Evolutionary conservation across 2,113 vertebrate genomes (phyloP).

Genomic region (Nesospiza acunhae): DNA sequence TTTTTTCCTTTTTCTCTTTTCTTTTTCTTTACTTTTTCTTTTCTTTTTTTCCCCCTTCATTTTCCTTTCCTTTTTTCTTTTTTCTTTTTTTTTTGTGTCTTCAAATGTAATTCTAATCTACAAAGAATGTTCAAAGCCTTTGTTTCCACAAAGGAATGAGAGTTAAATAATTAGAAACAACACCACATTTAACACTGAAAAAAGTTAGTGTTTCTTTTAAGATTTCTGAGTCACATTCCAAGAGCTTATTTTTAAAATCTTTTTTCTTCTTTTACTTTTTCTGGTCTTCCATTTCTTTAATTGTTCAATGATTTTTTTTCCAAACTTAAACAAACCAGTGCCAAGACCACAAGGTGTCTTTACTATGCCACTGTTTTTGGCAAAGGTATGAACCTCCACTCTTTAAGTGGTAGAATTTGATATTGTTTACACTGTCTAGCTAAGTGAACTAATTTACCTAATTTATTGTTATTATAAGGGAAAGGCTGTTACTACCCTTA

Average conservation of each 20-base stretch:
- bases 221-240: background rate
- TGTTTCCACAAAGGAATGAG: background rate
- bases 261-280: background rate
- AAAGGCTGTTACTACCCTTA: background rate
- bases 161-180: background rate
- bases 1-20: rapidly evolving
- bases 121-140: background rate
- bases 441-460: background rate
- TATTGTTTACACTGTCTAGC: background rate
- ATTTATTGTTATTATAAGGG: background rate
- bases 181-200: background rate
- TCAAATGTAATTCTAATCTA: background rate
- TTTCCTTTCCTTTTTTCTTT: rapidly evolving
- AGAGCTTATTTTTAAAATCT: background rate
- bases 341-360: background rate
- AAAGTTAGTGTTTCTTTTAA: background rate
- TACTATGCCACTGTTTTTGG: background rate
- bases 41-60: rapidly evolving
- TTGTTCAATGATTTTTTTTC: background rate
- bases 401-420: background rate
- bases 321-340: background rate
- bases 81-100: rapidly evolving
- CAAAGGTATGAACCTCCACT: background rate
- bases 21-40: rapidly evolving
- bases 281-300: background rate